Conservation (phyloP, 2,888 invertebrate species). For the Diachrysia chrysitis region DNA sequence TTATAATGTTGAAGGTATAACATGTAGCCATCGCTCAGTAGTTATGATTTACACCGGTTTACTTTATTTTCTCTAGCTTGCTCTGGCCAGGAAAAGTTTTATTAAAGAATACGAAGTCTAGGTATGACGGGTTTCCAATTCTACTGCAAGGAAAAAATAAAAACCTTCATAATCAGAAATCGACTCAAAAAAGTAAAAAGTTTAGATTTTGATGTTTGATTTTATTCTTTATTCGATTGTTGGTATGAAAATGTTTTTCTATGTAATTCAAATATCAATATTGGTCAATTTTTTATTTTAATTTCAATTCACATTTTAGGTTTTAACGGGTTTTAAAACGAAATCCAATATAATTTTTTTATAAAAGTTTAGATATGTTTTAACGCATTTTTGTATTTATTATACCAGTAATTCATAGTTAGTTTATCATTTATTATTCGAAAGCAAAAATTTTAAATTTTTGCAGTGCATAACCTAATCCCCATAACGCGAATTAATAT, state of each 20-base stretch:
- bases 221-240: conserved; percentile 1
- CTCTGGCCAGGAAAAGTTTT: conserved; percentile 48
- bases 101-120: conserved; percentile 57
- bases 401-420: too few relatives aligned
- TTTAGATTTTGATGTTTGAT: conserved; percentile 3
- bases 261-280: too few relatives aligned
- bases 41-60: conserved; percentile 46
- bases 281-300: background rate
- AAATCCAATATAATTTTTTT: background rate
- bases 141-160: conserved; percentile 39
- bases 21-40: conserved; percentile 20
- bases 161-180: conserved; percentile 33
- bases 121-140: conserved; percentile 53
- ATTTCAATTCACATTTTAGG: background rate
- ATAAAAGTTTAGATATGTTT: too few relatives aligned
- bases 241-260: background rate
- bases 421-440: too few relatives aligned
- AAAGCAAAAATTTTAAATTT: too few relatives aligned
- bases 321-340: background rate
- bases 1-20: conserved; percentile 6
- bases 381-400: too few relatives aligned
- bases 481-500: too few relatives aligned
- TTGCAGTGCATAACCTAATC: too few relatives aligned
- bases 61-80: conserved; percentile 38
- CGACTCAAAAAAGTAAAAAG: conserved; percentile 43